Evolutionary conservation across 1,140 invertebrate species (phyloP).

Genomic region (Danaus melanippus): DNA sequence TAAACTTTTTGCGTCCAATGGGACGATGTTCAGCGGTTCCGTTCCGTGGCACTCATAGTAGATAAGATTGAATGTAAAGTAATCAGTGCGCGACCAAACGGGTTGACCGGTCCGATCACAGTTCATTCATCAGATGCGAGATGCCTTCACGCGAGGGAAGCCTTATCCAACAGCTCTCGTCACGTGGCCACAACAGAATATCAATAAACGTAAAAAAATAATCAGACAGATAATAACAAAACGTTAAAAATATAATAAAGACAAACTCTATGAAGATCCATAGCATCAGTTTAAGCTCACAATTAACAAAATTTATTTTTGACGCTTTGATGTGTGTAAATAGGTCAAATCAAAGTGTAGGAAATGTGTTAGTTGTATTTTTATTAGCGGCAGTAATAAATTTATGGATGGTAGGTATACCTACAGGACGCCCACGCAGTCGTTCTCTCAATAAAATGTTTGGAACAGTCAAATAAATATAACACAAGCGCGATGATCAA

Average conservation of each 20-base stretch:
- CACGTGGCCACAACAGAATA: conserved; percentile 5
- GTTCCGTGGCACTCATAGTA: conserved; percentile 37
- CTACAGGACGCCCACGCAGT: conserved; percentile 50
- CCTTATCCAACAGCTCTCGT: conserved; percentile 12
- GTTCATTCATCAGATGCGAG: conserved; percentile 55
- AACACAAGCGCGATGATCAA: conserved; percentile 40
- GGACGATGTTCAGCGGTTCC: conserved; percentile 30
- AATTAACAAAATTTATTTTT: conserved; percentile 62
- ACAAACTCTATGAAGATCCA: too few relatives aligned
- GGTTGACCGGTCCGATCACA: conserved; percentile 55
- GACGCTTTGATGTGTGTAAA: conserved; percentile 65
- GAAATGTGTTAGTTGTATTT: conserved; percentile 67
- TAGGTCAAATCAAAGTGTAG: conserved; percentile 66
- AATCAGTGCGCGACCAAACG: conserved; percentile 67
- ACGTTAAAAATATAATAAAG: too few relatives aligned
- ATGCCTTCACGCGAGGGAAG: conserved; percentile 52
- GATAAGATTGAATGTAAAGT: conserved; percentile 62
- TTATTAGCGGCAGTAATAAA: conserved; percentile 62
- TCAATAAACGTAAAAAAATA: too few relatives aligned
- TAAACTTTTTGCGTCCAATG: conserved; percentile 26
- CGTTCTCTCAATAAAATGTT: conserved; percentile 48
- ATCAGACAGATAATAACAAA: too few relatives aligned
- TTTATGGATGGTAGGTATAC: conserved; percentile 58
- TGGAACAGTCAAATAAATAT: conserved; percentile 40
- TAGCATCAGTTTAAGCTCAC: too few relatives aligned